These are phyloP conservation scores for Narcine bancroftii DNA, from an alignment of 2,113 vertebrate genomes.

Conservation along the genomic window DNA sequence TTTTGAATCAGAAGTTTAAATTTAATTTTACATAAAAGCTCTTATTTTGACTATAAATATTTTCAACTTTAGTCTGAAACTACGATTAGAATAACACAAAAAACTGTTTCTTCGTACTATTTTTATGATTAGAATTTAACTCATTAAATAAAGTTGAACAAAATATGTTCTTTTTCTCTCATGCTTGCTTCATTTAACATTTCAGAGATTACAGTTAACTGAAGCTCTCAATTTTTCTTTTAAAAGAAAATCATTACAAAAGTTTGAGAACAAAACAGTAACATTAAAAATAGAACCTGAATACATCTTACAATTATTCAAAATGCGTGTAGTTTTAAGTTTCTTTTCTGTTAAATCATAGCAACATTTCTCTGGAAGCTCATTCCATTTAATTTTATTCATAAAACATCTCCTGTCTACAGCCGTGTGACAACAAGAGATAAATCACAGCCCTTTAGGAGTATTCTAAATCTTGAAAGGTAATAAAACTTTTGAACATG, in stretches of 20 bases:
- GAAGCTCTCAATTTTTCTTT: background rate
- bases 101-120: background rate
- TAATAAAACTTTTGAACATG: background rate
- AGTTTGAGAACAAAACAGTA: background rate
- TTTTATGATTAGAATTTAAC: background rate
- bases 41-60: background rate
- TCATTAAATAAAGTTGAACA: background rate
- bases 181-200: background rate
- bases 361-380: background rate
- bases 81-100: background rate
- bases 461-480: background rate
- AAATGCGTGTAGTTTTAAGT: background rate
- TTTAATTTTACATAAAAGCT: background rate
- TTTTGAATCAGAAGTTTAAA: constrained; percentile 20
- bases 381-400: constrained; percentile 8
- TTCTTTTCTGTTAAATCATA: background rate
- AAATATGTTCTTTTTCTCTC: background rate
- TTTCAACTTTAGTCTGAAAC: background rate
- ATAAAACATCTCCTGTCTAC: background rate
- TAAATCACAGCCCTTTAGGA: background rate
- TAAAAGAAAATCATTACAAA: background rate
- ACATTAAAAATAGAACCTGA: background rate
- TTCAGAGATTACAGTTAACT: background rate
- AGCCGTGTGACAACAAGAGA: background rate
- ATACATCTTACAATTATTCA: background rate